Conservation (phyloP, 2,797 vertebrate species). For the Cetoscarus ocellatus region DNA sequence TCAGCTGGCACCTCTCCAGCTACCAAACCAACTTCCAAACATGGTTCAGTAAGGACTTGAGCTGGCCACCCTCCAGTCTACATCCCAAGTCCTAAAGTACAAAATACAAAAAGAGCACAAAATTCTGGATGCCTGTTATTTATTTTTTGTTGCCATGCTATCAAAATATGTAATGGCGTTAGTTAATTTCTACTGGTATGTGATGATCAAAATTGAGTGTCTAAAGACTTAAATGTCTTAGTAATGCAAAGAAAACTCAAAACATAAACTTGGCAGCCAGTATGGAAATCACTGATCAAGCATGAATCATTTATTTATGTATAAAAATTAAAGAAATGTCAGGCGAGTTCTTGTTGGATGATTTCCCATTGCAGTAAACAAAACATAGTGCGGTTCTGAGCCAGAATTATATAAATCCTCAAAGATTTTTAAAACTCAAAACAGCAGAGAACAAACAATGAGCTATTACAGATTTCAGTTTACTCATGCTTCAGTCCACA, state of each 20-base stretch:
- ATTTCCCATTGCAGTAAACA: slow-evolving; percentile 31
- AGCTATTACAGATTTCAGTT: neutral
- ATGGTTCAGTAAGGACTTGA: no score
- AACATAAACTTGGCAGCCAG: slow-evolving; percentile 4
- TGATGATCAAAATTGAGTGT: no score
- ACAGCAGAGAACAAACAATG: neutral
- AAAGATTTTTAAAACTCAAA: neutral
- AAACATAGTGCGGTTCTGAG: slow-evolving; percentile 13
- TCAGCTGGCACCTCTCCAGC: no score
- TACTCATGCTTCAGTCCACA: neutral
- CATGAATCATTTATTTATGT: slow-evolving; percentile 24
- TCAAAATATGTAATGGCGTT: no score
- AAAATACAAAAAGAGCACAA: no score
- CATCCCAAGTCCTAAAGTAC: no score
- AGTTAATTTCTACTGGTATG: no score
- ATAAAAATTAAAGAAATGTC: slow-evolving; percentile 3
- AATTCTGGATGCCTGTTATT: no score
- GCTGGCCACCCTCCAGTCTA: no score
- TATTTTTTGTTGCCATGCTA: no score
- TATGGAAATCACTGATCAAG: slow-evolving; percentile 13
- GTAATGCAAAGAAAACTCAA: slow-evolving; percentile 11
- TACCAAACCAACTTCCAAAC: no score
- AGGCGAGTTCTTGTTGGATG: neutral
- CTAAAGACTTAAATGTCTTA: neutral
- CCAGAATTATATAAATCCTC: slow-evolving; percentile 9